phyloP scores from a whole-genome alignment of 1,140 invertebrate species.

The Habropoda laboriosa region DNA sequence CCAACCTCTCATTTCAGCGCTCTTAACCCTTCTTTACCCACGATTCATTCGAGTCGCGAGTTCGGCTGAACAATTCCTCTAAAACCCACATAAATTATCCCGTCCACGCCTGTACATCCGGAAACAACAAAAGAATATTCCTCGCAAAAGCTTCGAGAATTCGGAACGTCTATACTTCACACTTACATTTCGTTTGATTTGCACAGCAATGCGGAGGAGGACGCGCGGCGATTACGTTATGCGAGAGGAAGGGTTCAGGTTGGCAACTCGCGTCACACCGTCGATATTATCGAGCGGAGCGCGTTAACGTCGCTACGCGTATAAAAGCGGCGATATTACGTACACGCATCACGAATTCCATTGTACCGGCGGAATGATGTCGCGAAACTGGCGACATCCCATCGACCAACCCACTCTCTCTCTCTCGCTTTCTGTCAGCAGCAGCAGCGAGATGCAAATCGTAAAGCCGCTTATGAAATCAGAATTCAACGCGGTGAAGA shows the following conservation, averaged over 20 bases:
- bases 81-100: too few species aligned
- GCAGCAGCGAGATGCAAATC: slow-evolving; percentile 51
- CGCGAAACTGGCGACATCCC: slow-evolving; percentile 12
- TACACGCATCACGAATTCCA: slow-evolving; percentile 53
- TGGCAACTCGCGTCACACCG: background rate
- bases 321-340: slow-evolving; percentile 43
- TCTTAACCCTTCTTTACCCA: too few species aligned
- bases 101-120: too few species aligned
- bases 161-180: too few species aligned
- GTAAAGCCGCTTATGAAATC: slow-evolving; percentile 56
- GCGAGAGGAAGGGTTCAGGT: background rate
- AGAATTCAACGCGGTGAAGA: slow-evolving; percentile 16
- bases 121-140: background rate
- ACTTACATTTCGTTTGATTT: background rate
- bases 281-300: slow-evolving; percentile 9
- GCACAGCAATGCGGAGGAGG: background rate
- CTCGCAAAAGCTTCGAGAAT: background rate
- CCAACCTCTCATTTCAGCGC: too few species aligned
- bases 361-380: slow-evolving; percentile 21
- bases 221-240: background rate
- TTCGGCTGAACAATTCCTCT: too few species aligned
- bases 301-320: slow-evolving; percentile 6
- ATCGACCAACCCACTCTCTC: slow-evolving; percentile 5
- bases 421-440: too few species aligned
- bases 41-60: too few species aligned